Base-by-base conservation (phyloP, 2,888 invertebrate species). In the Agriopis leucophaearia region DNA sequence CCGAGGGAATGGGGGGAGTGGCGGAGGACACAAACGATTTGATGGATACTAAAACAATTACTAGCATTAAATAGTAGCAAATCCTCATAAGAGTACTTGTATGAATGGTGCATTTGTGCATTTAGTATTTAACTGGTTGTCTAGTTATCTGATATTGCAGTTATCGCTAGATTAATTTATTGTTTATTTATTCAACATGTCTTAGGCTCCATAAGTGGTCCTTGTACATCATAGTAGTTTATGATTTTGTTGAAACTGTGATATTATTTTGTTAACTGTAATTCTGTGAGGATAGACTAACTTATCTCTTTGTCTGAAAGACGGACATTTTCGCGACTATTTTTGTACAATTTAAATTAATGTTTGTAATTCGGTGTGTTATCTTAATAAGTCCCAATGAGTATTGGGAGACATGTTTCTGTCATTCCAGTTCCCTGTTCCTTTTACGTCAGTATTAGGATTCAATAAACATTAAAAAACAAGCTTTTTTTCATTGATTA, bases 21-120 rank as follows among this genome's bases (percentile, higher is more conserved):
- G 91, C 18, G 88, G 83, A 51, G 90, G 89, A 72, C 94, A 94
- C 80, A 89, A 90, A 78, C 84, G 89, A 88, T 94, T 94, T 80
- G 87, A 89, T 78, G 89, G 90, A 68, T 93, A 94, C 87, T 92
- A 86, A 89, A 67, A 73, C 73, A 69, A 64, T 52, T 81, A 63
- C 58, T 54, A 68, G 55, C 59, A 51, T 73, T 68, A 68, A 61
- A 57, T 44, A 63, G 50, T 75, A 73, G 75, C 75, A 55, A 90
- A 91, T 92, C 90, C 90, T 92, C 90, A 82, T 87, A 86, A 81
- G 84, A 85, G 83, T 86, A 87, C 82, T 85, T 84, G 87, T 86
- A 87, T 87, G 87, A 78, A 84, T 76, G 83, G 73, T 80, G 27
- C 59, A 59, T n/a, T 18, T 50, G 70, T 74, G 72, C 27, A 60